Percentiles rank a stretch among this genome's conserved stretches.
Conservation (phyloP, 2,797 vertebrate genomes). For the Micrastur ruficollis region DNA sequence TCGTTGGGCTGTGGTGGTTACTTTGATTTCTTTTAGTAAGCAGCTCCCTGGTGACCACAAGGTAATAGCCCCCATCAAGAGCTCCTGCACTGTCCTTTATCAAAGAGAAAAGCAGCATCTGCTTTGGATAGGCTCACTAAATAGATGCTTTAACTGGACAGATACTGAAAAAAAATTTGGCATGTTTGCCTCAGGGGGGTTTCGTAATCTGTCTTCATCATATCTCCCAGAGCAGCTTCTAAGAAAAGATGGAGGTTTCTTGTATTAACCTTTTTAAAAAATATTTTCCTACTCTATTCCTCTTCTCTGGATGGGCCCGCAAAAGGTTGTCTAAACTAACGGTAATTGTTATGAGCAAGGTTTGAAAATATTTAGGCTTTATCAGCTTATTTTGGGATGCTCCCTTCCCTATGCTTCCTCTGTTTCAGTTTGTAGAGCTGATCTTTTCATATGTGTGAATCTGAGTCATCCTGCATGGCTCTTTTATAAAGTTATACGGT, state of each 20-base stretch:
- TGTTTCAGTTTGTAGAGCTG: not conserved
- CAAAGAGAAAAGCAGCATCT: not conserved
- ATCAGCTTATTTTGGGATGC: not conserved
- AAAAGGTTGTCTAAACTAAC: not conserved
- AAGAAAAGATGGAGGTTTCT: not conserved
- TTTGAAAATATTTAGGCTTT: not conserved
- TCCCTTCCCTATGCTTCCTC: not conserved
- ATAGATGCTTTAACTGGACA: not conserved
- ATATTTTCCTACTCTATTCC: not conserved
- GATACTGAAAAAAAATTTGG: not conserved
- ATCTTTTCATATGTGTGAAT: not conserved
- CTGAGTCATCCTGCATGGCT: not conserved
- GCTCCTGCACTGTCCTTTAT: not conserved
- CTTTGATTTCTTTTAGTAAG: not conserved
- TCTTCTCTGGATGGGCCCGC: not conserved
- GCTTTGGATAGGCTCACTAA: not conserved
- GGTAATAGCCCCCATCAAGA: not conserved
- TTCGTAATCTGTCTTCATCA: not conserved
- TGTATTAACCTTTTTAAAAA: not conserved
- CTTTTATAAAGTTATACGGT: not conserved
- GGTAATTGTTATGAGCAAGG: not conserved
- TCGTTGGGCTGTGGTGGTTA: rapidly evolving
- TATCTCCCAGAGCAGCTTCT: not conserved
- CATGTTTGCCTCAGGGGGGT: not conserved
- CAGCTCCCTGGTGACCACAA: not conserved